phyloP scores from a whole-genome alignment of 2,888 invertebrate species.

The Leptopilina drosophilae region DNA sequence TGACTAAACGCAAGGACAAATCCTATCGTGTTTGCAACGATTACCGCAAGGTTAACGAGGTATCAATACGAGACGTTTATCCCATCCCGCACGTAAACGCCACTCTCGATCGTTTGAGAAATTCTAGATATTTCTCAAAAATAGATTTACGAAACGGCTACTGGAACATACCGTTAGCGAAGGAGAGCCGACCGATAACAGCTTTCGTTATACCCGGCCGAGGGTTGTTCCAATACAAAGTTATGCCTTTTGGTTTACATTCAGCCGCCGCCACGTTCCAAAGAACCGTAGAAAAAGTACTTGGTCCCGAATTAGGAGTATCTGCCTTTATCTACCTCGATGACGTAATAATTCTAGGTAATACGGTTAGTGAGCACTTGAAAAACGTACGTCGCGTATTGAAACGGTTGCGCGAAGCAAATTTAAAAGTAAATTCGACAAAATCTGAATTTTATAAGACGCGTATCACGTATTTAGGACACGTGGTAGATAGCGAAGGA shows the following conservation, averaged over 20 bases:
- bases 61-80: not conserved
- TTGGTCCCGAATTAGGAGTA: slow-evolving; percentile 35
- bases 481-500: slow-evolving; percentile 24
- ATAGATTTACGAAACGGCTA: too few relatives aligned
- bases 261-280: too few relatives aligned
- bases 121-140: too few relatives aligned
- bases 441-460: slow-evolving; percentile 60
- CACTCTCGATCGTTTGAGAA: slow-evolving; percentile 41
- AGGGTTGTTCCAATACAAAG: too few relatives aligned
- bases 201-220: too few relatives aligned
- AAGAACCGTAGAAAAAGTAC: too few relatives aligned
- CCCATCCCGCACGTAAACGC: not conserved
- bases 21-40: slow-evolving; percentile 44
- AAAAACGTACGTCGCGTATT: slow-evolving; percentile 50
- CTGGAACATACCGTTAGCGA: too few relatives aligned
- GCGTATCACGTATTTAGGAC: slow-evolving; percentile 47
- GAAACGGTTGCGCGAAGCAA: slow-evolving; percentile 51
- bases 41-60: slow-evolving; percentile 1
- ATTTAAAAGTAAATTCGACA: slow-evolving; percentile 52
- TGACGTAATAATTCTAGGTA: slow-evolving; percentile 36
- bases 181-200: too few relatives aligned
- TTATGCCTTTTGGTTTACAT: slow-evolving; percentile 63
- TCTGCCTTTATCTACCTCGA: slow-evolving; percentile 43
- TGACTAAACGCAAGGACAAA: slow-evolving; percentile 40
- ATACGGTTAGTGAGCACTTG: slow-evolving; percentile 34